A percentile compares a stretch with the other conserved stretches of the same genome.
Evolutionary conservation across 2,888 invertebrate species (phyloP).

Genomic region (Escarpia spicata): DNA sequence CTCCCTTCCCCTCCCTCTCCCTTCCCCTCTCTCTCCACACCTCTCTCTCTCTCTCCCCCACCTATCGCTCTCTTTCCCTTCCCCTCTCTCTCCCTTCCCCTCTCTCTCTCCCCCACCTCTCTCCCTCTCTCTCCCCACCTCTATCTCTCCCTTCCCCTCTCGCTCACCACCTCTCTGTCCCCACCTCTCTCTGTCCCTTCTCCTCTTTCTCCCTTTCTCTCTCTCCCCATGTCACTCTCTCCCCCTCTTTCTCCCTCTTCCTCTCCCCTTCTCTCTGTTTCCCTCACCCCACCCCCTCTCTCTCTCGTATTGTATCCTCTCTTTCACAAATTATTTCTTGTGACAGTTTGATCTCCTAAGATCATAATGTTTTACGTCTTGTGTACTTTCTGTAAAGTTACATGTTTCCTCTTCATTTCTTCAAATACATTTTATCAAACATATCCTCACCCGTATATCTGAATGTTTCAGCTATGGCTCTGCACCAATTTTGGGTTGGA

Average conservation of each 20-base stretch:
- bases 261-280: conserved; percentile 18
- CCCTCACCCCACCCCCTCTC: neutral
- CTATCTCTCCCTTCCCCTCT: too few relatives aligned
- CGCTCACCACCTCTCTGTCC: too few relatives aligned
- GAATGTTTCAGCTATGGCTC: neutral
- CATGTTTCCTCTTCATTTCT: neutral
- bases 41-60: too few relatives aligned
- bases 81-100: neutral
- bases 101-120: too few relatives aligned
- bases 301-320: neutral
- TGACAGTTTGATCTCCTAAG: neutral
- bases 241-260: neutral
- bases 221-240: neutral
- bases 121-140: too few relatives aligned
- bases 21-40: too few relatives aligned
- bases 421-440: neutral
- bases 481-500: neutral
- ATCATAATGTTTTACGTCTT: neutral
- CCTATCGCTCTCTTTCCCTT: too few relatives aligned
- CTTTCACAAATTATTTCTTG: neutral
- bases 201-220: too few relatives aligned
- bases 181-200: neutral
- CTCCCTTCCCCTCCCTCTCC: too few relatives aligned
- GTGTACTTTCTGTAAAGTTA: neutral
- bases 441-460: neutral